Evolutionary conservation across 2,113 vertebrate species (phyloP), one percentile per base, ranked within the genome.

Genomic region (Chaetodon auriga): DNA sequence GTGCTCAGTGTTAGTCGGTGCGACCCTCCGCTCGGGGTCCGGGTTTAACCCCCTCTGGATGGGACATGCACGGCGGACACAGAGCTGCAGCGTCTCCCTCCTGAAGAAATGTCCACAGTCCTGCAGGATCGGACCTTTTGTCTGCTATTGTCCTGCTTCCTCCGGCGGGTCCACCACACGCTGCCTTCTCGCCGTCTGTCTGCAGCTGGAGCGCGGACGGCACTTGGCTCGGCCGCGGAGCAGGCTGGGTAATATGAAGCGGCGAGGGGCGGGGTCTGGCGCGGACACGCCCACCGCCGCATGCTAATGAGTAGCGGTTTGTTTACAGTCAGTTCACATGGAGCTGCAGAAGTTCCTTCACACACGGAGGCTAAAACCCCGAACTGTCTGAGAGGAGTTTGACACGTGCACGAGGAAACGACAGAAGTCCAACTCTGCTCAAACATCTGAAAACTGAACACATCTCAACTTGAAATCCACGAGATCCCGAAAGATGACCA

Each of bases 211-310:
- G 46, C 61, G 18, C 23, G 70, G 65, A 51, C 35, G 7, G 63
- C 57, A 21, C 36, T 75, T 2, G 45, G 45, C 41, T 85, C 89
- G 85, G 90, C 12, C 25, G 89, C 88, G 92, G 92, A 91, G 93
- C 92, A 92, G 92, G 16, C 0, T 21, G 64, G 51, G 95, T 92
- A 95, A 97, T 97, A 97, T 96, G 95, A 94, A 96, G 93, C 85
- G 88, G 49, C 18, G 12, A 2, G 43, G 87, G 71, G 84, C 21
- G 87, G n/a, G 69, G 51, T 3, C 3, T 13, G 0, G 0, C 0
- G 0, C 4, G 0, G 2, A n/a, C 82, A 45, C 81, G 10, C 84
- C 84, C 78, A 0, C 36, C 9, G 0, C 0, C 63, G 41, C 18
- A 80, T 82, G 38, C 51, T 65, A 43, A 85, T 46, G 61, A 75